Percentiles rank a stretch among this genome's conserved stretches.
Conservation (phyloP, 2,113 vertebrate genomes). For the Thryonomys swinderianus region DNA sequence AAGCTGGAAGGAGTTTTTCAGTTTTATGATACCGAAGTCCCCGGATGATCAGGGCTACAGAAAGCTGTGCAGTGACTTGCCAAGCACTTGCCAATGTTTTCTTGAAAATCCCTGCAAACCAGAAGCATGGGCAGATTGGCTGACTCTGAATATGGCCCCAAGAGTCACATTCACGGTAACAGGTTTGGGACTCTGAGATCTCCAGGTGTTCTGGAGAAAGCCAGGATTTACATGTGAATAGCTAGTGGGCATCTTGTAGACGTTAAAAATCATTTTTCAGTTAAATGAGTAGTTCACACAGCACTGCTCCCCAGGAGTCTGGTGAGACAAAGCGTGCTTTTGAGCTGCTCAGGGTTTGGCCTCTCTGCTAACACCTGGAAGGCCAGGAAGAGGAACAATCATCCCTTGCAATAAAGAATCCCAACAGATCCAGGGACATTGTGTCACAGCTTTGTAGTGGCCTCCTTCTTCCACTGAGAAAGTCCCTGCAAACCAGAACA, state of each 20-base stretch:
- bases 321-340: neutral
- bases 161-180: neutral
- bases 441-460: accelerated
- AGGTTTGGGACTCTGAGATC: neutral
- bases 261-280: neutral
- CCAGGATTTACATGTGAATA: neutral
- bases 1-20: neutral
- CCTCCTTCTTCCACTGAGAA: accelerated
- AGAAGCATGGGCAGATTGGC: neutral
- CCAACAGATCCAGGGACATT: neutral
- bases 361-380: neutral
- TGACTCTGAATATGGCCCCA: neutral
- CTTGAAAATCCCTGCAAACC: no score
- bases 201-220: neutral
- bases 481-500: neutral
- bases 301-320: neutral
- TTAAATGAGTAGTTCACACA: neutral
- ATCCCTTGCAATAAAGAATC: neutral
- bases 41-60: neutral
- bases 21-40: neutral
- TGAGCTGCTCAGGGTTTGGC: neutral
- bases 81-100: no score
- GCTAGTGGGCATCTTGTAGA: no score
- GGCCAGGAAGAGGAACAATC: neutral
- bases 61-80: neutral